These are phyloP conservation scores for Tympanoctomys barrerae DNA, from an alignment of 2,797 vertebrate genomes.

Conservation along the genomic window DNA sequence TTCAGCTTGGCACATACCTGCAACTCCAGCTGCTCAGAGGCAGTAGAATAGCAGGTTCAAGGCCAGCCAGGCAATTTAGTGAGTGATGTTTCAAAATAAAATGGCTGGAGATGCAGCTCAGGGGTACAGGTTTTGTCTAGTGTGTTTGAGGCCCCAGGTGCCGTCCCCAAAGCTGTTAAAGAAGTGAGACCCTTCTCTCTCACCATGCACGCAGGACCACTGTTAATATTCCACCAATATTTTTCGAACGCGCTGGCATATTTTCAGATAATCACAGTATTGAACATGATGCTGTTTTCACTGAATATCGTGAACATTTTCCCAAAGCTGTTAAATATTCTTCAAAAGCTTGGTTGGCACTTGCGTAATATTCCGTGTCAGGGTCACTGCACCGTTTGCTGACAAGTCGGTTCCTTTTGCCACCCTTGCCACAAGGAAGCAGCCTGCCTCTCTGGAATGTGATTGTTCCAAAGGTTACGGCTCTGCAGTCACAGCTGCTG, in stretches of 20 bases:
- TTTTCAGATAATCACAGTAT: not conserved
- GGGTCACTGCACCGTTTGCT: no score
- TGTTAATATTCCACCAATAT: not conserved
- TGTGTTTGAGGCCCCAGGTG: not conserved
- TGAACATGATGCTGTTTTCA: not conserved
- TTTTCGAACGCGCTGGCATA: not conserved
- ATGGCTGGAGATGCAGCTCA: not conserved
- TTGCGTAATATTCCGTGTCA: not conserved
- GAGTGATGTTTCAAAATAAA: not conserved
- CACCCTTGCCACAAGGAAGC: not conserved
- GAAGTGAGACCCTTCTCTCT: not conserved
- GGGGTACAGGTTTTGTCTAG: not conserved
- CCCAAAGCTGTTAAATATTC: slow-evolving; percentile 10
- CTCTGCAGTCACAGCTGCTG: not conserved
- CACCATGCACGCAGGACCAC: not conserved
- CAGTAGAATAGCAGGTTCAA: not conserved
- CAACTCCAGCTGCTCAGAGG: not conserved
- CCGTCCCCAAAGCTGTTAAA: not conserved
- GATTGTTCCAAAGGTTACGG: not conserved
- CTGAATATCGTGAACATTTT: not conserved
- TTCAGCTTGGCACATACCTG: not conserved
- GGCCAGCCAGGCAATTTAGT: not conserved
- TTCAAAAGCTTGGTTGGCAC: not conserved
- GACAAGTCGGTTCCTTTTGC: not conserved
- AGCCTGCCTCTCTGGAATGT: not conserved